Evolutionary conservation across 2,888 invertebrate genomes (phyloP).

Genomic region (Beris morrisii): DNA sequence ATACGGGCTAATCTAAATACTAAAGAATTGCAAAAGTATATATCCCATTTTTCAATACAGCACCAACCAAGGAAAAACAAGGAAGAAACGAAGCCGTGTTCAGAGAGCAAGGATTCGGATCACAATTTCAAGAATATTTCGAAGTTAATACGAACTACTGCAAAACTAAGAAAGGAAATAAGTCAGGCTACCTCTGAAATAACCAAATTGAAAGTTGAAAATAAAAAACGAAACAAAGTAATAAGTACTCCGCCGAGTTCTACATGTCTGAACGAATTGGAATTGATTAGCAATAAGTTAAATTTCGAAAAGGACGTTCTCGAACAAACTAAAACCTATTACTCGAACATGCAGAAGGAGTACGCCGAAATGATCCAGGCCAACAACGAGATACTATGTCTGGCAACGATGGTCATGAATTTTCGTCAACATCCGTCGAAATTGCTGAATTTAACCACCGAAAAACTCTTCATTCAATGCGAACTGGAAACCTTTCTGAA

Average conservation of each 20-base stretch:
- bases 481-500: neutral
- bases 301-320: neutral
- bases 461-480: conserved; percentile 3
- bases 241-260: too few species aligned
- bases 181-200: neutral
- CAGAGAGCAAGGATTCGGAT: too few species aligned
- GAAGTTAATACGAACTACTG: neutral
- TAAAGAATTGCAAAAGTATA: neutral
- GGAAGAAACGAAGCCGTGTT: too few species aligned
- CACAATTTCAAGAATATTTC: too few species aligned
- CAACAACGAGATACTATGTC: neutral
- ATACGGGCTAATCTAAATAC: neutral
- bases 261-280: neutral
- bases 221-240: too few species aligned
- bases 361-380: neutral
- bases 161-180: neutral
- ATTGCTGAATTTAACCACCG: neutral
- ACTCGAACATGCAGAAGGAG: neutral
- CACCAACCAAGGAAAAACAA: neutral
- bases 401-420: conserved; percentile 5
- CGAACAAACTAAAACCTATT: neutral
- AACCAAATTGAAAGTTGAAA: neutral
- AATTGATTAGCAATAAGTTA: neutral
- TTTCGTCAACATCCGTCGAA: conserved; percentile 1
- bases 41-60: neutral